These are phyloP conservation scores for Oryzias javanicus DNA, from an alignment of 2,113 vertebrate species.

Conservation along the genomic window DNA sequence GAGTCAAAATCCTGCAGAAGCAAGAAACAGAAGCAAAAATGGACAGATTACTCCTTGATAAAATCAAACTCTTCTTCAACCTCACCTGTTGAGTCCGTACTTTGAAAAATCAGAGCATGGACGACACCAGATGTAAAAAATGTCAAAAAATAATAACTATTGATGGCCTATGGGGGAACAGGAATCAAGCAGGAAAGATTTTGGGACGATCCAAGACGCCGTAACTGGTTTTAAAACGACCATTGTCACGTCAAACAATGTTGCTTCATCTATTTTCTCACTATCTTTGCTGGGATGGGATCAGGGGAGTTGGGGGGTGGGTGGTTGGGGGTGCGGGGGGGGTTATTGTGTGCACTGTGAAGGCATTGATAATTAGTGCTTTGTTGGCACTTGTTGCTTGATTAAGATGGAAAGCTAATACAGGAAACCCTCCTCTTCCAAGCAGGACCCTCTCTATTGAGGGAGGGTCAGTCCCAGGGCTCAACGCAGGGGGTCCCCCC, in stretches of 20 bases:
- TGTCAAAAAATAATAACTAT: not conserved
- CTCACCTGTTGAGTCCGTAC: too few species aligned
- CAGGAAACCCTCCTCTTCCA: slow-evolving; percentile 76
- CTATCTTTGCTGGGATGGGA: slow-evolving; percentile 45
- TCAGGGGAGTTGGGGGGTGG: slow-evolving; percentile 13
- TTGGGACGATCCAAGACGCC: slow-evolving; percentile 5
- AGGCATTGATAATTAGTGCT: slow-evolving; percentile 80
- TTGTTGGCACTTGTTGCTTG: slow-evolving; percentile 80
- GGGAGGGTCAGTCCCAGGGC: slow-evolving; percentile 78
- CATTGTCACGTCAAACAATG: slow-evolving; percentile 56
- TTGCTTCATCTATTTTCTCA: slow-evolving; percentile 61
- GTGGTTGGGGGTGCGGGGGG: not conserved
- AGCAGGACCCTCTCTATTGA: slow-evolving; percentile 73
- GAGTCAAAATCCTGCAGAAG: not conserved
- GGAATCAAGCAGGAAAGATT: not conserved
- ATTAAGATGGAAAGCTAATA: slow-evolving; percentile 80
- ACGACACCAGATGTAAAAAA: not conserved
- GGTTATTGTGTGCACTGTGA: slow-evolving; percentile 60
- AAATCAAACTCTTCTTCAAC: too few species aligned
- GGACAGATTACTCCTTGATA: too few species aligned
- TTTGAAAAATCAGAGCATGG: too few species aligned
- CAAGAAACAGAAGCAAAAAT: not conserved
- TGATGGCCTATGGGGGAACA: not conserved
- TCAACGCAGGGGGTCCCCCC: slow-evolving; percentile 76
- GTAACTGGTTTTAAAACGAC: slow-evolving; percentile 50